Percentiles rank a stretch among this genome's conserved stretches.
These are phyloP conservation scores for Acanthochromis polyacanthus DNA, from an alignment of 2,113 vertebrate genomes.

Conservation along the genomic window DNA sequence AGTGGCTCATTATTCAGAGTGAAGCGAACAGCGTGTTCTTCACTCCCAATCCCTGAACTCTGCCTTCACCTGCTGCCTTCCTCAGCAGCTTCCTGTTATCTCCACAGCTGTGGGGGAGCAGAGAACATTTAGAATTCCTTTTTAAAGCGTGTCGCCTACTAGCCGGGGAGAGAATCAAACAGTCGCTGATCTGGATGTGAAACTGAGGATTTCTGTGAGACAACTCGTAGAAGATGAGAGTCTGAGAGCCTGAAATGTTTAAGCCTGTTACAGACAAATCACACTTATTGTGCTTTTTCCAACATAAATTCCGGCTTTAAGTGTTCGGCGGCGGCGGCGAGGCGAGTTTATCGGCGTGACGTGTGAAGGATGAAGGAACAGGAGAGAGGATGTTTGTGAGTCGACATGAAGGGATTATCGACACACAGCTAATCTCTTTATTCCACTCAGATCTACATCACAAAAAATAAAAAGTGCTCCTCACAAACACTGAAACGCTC, in stretches of 20 bases:
- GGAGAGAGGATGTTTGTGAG: not conserved
- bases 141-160: constrained; percentile 2
- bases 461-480: constrained; percentile 9
- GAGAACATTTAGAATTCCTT: constrained; percentile 20
- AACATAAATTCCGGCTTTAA: constrained; percentile 34
- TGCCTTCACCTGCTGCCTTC: not conserved
- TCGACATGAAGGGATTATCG: constrained; percentile 56
- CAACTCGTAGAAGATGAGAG: constrained; percentile 21
- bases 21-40: constrained; percentile 1
- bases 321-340: constrained; percentile 1
- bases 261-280: constrained; percentile 45
- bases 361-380: constrained; percentile 34
- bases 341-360: constrained; percentile 34
- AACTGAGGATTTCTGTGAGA: constrained; percentile 14
- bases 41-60: too few species aligned
- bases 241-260: constrained; percentile 30
- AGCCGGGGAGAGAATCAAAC: constrained; percentile 25
- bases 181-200: constrained; percentile 27
- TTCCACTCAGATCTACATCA: constrained; percentile 66
- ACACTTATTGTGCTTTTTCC: constrained; percentile 12
- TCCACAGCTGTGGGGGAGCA: constrained; percentile 2
- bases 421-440: constrained; percentile 72
- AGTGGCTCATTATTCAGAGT: constrained; percentile 16
- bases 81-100: too few species aligned
- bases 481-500: not conserved